Percentiles rank a stretch among this genome's conserved stretches.
Evolutionary conservation across 2,113 vertebrate genomes (phyloP).

Genomic region (Physeter macrocephalus): DNA sequence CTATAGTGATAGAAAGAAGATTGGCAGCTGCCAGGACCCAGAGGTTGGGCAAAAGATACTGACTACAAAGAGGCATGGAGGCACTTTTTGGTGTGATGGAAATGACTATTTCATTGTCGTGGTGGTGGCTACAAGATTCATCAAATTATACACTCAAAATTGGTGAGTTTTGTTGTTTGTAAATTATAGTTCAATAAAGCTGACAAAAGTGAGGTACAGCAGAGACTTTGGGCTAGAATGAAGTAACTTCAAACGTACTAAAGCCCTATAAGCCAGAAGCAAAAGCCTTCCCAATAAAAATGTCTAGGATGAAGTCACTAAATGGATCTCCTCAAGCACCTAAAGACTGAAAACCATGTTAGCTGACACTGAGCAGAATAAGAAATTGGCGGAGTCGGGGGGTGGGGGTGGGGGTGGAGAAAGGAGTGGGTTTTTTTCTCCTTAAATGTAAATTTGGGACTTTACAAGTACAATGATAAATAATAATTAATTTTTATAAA

Average conservation of each 20-base stretch:
- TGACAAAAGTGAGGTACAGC: not conserved
- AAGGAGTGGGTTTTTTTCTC: not conserved
- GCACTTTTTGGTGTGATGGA: not conserved
- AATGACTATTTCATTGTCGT: not conserved
- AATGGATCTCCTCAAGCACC: not conserved
- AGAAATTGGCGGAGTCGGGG: not conserved
- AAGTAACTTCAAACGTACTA: not conserved
- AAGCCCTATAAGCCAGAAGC: not conserved
- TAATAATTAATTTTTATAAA: conserved; percentile 3
- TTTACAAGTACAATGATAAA: not conserved
- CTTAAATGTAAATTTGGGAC: not conserved
- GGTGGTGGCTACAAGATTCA: not conserved
- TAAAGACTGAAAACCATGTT: not conserved
- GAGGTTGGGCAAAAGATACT: not conserved
- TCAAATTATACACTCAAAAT: not conserved
- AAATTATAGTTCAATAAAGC: not conserved
- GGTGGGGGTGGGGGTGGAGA: not conserved
- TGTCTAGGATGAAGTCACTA: not conserved
- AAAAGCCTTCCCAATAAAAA: not conserved
- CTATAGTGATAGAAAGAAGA: not conserved
- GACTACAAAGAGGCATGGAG: not conserved
- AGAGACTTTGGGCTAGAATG: not conserved
- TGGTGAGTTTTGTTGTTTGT: not conserved
- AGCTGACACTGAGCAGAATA: not conserved
- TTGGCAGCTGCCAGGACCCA: not conserved